Percentiles rank a stretch among this genome's conserved stretches.
phyloP scores from a whole-genome alignment of 2,888 invertebrate genomes.

The Thysanoteuthis rhombus region DNA sequence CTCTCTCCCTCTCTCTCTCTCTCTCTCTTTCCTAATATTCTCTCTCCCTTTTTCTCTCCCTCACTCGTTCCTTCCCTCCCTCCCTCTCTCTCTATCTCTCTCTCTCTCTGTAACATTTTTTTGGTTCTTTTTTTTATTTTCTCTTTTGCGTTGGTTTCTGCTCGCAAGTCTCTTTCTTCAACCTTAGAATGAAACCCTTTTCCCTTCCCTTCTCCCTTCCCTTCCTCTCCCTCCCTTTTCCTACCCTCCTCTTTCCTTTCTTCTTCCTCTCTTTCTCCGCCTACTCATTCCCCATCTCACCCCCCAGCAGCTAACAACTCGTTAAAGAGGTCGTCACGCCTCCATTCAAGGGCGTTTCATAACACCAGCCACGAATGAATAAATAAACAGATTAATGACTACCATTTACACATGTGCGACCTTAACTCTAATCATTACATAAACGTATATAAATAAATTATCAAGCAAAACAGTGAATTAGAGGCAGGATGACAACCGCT shows the following conservation, averaged over 20 bases:
- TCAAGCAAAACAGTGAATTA: neutral
- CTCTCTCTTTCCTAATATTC: too few species aligned
- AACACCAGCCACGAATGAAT: neutral
- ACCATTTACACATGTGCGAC: neutral
- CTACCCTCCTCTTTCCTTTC: neutral
- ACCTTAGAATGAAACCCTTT: too few species aligned
- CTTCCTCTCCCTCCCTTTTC: neutral
- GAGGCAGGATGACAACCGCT: neutral
- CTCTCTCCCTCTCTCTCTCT: too few species aligned
- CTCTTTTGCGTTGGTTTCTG: too few species aligned
- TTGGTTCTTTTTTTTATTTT: too few species aligned
- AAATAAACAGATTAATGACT: constrained; percentile 12
- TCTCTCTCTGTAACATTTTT: too few species aligned
- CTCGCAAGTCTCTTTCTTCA: too few species aligned
- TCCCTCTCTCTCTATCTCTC: too few species aligned
- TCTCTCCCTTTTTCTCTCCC: too few species aligned
- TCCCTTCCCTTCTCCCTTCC: neutral
- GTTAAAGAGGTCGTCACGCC: neutral
- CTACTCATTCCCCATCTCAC: neutral
- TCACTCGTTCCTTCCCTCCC: too few species aligned
- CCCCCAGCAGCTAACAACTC: neutral
- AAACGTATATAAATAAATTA: constrained; percentile 12
- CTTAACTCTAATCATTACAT: neutral
- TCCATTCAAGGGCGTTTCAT: neutral
- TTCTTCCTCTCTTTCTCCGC: neutral